Percentiles rank a stretch among this genome's conserved stretches.
Conservation (phyloP, 2,113 vertebrate species). For the Sakesphorus luctuosus region DNA sequence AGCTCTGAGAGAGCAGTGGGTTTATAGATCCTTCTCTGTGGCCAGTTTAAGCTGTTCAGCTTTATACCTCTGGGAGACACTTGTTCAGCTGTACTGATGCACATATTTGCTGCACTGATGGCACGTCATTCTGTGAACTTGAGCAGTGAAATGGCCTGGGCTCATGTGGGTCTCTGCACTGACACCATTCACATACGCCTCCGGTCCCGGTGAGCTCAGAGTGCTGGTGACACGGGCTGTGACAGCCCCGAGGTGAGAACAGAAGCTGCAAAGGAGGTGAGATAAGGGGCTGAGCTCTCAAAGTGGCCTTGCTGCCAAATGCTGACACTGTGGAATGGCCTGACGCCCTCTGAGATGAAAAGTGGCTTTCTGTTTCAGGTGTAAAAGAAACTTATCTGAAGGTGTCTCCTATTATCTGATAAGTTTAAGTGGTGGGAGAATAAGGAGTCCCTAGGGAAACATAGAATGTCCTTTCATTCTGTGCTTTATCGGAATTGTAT, state of each 20-base stretch:
- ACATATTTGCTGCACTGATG: background rate
- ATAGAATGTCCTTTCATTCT: background rate
- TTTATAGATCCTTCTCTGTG: background rate
- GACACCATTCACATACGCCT: fast-evolving
- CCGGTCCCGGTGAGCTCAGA: background rate
- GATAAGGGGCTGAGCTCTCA: background rate
- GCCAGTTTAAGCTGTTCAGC: background rate
- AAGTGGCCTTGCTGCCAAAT: background rate
- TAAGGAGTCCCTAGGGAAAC: background rate
- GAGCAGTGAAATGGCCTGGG: background rate
- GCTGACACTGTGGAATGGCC: background rate
- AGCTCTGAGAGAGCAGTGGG: background rate
- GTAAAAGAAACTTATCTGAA: background rate
- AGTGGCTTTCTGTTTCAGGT: background rate
- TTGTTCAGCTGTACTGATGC: background rate
- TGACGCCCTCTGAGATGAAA: background rate
- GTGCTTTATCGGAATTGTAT: background rate
- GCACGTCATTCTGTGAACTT: fast-evolving
- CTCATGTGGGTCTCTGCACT: background rate
- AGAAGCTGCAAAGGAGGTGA: background rate
- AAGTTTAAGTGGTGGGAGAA: background rate
- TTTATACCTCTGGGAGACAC: background rate
- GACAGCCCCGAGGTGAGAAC: background rate
- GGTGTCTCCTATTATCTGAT: background rate
- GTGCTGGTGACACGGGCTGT: background rate